phyloP scores from a whole-genome alignment of 2,797 vertebrate genomes.

The Enteromius unitaeniatus region DNA sequence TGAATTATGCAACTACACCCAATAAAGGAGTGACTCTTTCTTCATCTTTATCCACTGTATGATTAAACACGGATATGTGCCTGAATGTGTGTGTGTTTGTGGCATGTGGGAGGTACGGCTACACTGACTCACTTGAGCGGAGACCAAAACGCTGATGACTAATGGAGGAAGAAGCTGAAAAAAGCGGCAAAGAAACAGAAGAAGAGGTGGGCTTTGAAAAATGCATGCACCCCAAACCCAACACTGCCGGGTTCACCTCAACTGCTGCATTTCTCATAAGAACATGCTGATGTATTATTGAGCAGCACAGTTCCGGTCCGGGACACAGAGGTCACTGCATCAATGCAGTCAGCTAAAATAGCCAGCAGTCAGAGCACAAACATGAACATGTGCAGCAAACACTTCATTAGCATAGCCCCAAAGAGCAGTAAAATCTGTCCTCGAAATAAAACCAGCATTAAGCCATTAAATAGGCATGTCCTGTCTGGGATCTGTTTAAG shows the following conservation, averaged over 20 bases:
- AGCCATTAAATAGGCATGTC: constrained; percentile 5
- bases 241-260: constrained; percentile 38
- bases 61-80: constrained; percentile 11
- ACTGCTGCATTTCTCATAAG: constrained; percentile 51
- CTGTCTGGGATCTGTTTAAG: constrained; percentile 29
- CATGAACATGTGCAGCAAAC: constrained; percentile 21
- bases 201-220: constrained; percentile 48
- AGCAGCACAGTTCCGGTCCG: constrained; percentile 58
- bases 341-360: constrained; percentile 50
- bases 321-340: constrained; percentile 43
- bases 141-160: constrained; percentile 50
- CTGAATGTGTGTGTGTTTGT: constrained; percentile 20
- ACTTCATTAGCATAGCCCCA: constrained; percentile 4
- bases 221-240: constrained; percentile 46
- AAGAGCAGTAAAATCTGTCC: neutral
- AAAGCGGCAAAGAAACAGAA: constrained; percentile 26
- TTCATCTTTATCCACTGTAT: constrained; percentile 4
- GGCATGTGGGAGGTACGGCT: constrained; percentile 48
- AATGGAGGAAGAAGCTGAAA: constrained; percentile 47
- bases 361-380: constrained; percentile 42
- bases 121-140: constrained; percentile 60
- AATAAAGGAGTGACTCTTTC: constrained; percentile 15
- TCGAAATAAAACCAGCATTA: constrained; percentile 5
- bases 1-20: neutral
- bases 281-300: constrained; percentile 65